These are phyloP conservation scores for Desmodus rotundus DNA, from an alignment of 2,113 vertebrate genomes.

Conservation along the genomic window DNA sequence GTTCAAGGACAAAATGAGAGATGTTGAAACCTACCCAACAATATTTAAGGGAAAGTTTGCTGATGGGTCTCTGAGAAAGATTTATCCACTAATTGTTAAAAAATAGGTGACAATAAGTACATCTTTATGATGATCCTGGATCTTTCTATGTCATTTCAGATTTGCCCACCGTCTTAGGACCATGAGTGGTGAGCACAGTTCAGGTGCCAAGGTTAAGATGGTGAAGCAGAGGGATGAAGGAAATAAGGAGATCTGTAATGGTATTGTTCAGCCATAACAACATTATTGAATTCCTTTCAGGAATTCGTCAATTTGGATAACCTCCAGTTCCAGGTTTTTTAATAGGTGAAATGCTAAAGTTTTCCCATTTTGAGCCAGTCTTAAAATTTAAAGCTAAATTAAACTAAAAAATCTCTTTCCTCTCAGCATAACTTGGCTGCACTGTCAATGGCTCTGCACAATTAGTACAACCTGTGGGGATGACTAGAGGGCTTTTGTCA, in stretches of 20 bases:
- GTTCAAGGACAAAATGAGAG: neutral
- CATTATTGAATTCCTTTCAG: neutral
- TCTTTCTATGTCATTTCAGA: neutral
- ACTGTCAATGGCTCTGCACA: neutral
- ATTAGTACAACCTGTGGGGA: neutral
- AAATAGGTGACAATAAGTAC: neutral
- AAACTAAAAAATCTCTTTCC: neutral
- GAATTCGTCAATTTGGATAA: neutral
- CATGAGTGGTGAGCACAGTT: neutral
- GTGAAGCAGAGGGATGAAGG: neutral
- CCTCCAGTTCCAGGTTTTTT: neutral
- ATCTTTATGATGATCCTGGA: neutral
- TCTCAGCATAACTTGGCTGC: neutral
- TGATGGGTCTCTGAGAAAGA: neutral
- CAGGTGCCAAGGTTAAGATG: neutral
- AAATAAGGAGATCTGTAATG: neutral
- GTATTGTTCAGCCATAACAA: neutral
- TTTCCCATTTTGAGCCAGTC: neutral
- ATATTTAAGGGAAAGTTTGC: neutral
- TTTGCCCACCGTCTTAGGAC: neutral
- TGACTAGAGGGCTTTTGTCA: neutral
- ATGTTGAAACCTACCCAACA: neutral
- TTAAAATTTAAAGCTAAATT: neutral
- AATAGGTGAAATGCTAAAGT: neutral
- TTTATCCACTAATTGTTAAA: neutral